These are phyloP conservation scores for Galerucella pusilla DNA, from an alignment of 2,888 invertebrate species.

Conservation along the genomic window DNA sequence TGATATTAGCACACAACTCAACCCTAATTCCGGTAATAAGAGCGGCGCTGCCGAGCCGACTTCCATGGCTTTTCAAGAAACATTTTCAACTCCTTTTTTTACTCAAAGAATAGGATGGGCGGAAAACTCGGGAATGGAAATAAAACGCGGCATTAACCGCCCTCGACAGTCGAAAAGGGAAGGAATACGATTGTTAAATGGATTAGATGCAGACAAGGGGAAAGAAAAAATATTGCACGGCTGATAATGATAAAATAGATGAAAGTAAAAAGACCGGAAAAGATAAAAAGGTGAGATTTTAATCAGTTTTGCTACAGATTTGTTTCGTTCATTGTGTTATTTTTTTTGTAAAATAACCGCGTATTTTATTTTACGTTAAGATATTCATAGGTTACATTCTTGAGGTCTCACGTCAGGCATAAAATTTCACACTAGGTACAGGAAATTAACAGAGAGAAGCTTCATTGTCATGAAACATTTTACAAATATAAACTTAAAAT, in stretches of 20 bases:
- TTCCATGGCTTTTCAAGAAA: slow-evolving; percentile 9
- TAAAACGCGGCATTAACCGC: slow-evolving; percentile 61
- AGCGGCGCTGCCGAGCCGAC: slow-evolving; percentile 12
- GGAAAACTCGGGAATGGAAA: slow-evolving; percentile 53
- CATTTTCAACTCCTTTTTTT: slow-evolving; percentile 31
- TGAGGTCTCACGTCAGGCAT: no score
- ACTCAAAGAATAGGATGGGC: slow-evolving; percentile 21
- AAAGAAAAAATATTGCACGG: slow-evolving; percentile 63
- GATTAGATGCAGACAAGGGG: slow-evolving; percentile 62
- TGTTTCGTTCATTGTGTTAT: no score
- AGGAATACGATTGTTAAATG: slow-evolving; percentile 58
- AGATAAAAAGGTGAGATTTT: slow-evolving; percentile 40
- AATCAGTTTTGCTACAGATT: not conserved
- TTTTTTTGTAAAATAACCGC: no score
- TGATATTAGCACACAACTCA: slow-evolving; percentile 11
- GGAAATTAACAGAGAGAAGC: no score
- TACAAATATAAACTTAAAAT: no score
- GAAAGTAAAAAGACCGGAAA: not conserved
- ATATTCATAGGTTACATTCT: no score
- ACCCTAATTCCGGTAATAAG: slow-evolving; percentile 21
- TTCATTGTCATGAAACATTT: no score
- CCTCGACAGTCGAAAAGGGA: slow-evolving; percentile 55
- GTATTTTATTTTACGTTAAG: no score
- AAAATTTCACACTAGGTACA: no score
- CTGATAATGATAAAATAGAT: slow-evolving; percentile 48